phyloP scores from a whole-genome alignment of 2,888 invertebrate species.

The Alloplasta piceator region DNA sequence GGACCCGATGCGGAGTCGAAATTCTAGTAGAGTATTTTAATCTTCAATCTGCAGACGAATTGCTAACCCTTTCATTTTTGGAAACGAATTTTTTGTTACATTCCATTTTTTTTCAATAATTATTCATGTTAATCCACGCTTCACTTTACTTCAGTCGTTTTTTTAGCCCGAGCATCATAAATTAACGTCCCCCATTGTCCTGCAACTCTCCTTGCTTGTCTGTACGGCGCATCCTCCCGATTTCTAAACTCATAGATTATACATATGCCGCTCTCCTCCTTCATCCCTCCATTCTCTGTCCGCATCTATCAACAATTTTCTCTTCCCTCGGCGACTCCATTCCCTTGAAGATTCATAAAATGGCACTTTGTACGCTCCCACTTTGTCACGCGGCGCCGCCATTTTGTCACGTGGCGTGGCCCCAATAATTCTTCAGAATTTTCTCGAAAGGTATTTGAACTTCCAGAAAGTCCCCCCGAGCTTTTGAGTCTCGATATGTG shows the following conservation, averaged over 20 bases:
- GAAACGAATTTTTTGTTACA: background rate
- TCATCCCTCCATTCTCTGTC: slow-evolving; percentile 61
- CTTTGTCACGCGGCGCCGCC: slow-evolving; percentile 72
- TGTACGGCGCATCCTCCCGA: slow-evolving; percentile 49
- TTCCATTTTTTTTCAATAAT: slow-evolving; percentile 10
- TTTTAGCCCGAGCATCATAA: slow-evolving; percentile 25
- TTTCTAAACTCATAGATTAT: slow-evolving; percentile 75
- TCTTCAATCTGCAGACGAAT: too few species aligned
- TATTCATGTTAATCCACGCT: slow-evolving; percentile 51
- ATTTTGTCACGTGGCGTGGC: too few species aligned
- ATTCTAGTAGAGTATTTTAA: too few species aligned
- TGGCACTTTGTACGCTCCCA: slow-evolving; percentile 79
- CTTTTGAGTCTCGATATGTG: background rate
- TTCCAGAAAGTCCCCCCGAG: too few species aligned
- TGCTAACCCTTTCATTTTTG: background rate
- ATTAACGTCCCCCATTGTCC: slow-evolving; percentile 35
- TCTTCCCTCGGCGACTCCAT: slow-evolving; percentile 70
- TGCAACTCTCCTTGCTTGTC: slow-evolving; percentile 40
- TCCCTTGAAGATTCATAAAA: slow-evolving; percentile 78
- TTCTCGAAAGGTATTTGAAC: too few species aligned
- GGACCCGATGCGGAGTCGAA: too few species aligned
- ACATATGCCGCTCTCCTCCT: too few species aligned
- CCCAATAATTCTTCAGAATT: slow-evolving; percentile 72
- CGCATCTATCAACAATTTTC: slow-evolving; percentile 79
- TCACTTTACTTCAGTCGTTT: slow-evolving; percentile 37